Evolutionary conservation across 2,888 invertebrate genomes (phyloP), one percentile per base, ranked within the genome.

Genomic region (Orgyia antiqua): DNA sequence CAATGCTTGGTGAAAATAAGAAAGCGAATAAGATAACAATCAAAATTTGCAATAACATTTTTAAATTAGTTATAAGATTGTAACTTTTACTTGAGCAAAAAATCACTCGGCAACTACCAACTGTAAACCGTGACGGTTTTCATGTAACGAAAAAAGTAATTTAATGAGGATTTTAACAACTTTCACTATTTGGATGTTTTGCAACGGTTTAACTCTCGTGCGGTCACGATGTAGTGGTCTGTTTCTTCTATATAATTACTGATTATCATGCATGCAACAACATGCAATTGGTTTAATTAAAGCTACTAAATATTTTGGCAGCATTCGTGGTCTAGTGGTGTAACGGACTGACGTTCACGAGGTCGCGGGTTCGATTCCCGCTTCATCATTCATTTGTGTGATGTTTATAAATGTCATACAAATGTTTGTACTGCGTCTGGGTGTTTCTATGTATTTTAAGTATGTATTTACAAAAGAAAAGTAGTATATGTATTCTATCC

Each of bases 141-240:
- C 64, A 61, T 69, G 67, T 46, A 36, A 53, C 47, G 46, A 59
- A 62, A 67, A 68, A 68, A 62, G 52, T 52, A 44, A 58, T 56
- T 64, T 67, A 58, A 58, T 61, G 56, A 54, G 49, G 61, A 32
- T 68, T 59, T 51, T 48, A 51, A 17, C 37, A 36, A 63, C 77
- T 77, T 77, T 77, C 77, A 72, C 68, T 51, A 35, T 51, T 57
- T 50, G 34, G 49, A 6, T 31, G 29, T 53, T 56, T 45, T 42
- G 48, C 42, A 54, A 54, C 36, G 36, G 21, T 34, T 37, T 36
- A 28, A 13, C 39, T 47, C 48, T 51, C 50, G 34, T 46, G 52
- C 46, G 41, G 46, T 42, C 43, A 51, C 51, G 49, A 39, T 34
- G 46, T 41, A 30, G 34, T 49, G 57, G 49, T 57, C 57, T 57